Conservation (phyloP, 1,140 invertebrate species). For the Saccostrea glomerata region DNA sequence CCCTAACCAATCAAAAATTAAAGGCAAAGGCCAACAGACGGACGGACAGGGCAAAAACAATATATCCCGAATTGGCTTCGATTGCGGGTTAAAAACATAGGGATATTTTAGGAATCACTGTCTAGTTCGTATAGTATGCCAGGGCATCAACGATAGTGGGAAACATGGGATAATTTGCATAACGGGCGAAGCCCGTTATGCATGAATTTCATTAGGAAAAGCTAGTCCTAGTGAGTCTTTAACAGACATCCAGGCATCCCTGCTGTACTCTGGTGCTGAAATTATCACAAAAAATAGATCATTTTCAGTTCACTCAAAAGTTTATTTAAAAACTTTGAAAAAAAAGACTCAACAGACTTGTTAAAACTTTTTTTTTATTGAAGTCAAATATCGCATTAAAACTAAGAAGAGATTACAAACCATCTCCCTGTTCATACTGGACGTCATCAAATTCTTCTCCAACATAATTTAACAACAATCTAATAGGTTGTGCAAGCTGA, state of each 20-base stretch:
- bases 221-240: slow-evolving; percentile 78
- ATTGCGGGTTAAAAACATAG: too few species aligned
- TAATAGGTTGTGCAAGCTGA: slow-evolving; percentile 80
- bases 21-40: too few species aligned
- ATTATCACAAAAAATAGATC: not conserved
- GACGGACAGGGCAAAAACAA: too few species aligned
- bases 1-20: too few species aligned
- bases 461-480: slow-evolving; percentile 80
- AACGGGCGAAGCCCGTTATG: too few species aligned
- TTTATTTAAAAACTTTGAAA: too few species aligned
- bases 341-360: not conserved
- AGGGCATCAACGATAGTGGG: too few species aligned
- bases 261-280: slow-evolving; percentile 78
- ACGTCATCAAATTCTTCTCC: slow-evolving; percentile 80
- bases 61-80: too few species aligned
- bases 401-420: slow-evolving; percentile 45
- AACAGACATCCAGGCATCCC: slow-evolving; percentile 77
- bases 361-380: not conserved
- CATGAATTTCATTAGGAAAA: slow-evolving; percentile 81
- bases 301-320: too few species aligned
- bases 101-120: too few species aligned
- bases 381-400: not conserved
- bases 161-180: too few species aligned
- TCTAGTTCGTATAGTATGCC: too few species aligned
- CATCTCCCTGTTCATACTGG: slow-evolving; percentile 78